Evolutionary conservation across 1,140 invertebrate genomes (phyloP), one percentile per base, ranked within the genome.

Genomic region (Calephelis nemesis): DNA sequence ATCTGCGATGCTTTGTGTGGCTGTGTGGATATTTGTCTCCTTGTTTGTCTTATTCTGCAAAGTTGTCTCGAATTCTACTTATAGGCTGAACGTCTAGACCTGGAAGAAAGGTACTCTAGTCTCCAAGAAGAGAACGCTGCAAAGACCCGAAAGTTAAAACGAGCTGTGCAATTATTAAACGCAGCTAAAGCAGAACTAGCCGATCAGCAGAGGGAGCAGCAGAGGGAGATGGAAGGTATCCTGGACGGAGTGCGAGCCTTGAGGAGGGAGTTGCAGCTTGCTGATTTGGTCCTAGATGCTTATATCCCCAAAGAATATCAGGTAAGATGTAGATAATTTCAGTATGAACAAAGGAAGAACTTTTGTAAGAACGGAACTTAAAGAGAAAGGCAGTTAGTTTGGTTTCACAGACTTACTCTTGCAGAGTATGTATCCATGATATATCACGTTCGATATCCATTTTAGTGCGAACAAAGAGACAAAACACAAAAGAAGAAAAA

Each of bases 91-190:
- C 94, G 97, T 66, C 94, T 99, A 15, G 97, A 99, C 81, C 96
- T 99, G 62, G 98, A 99, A 90, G 98, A 99, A 87, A 96, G 98
- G 70, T 99, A 99, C 91, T 97, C 96, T 0, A 96, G 94, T 63
- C 92, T 99, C 0, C 97, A 98, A 91, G 99, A 99, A 80, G 98
- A 99, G 92, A 97, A 97, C 63, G 93, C 95, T 3, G 97, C 96
- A 0, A 97, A 99, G 84, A 98, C 97, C 0, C 97, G 98, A 78
- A 99, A 99, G 88, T 93, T 99, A 30, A 97, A 98, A 82, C 96
- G 97, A 75, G 96, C 98, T 0, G 96, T 96, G 74, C 94, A 95
- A 50, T 94, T 97, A 85, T 91, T 97, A 47, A 95, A 97, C 87
- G 95, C 95, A 12, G 95, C 96, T 0, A 97, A 98, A 83, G 96